phyloP scores from a whole-genome alignment of 23 tunicate species.

The Aplidium turbinatum region DNA sequence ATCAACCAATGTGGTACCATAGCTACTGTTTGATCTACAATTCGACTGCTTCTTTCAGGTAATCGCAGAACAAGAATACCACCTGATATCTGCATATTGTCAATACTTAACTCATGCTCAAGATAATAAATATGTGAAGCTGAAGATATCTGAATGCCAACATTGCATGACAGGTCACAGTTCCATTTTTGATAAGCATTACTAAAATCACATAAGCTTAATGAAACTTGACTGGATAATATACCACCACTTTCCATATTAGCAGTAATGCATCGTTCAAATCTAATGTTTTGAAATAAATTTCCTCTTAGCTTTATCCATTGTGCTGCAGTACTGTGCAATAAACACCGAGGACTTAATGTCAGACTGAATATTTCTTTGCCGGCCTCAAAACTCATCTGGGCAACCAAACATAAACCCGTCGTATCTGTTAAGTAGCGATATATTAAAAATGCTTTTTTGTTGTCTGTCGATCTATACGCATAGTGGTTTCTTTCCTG shows the following conservation, averaged over 20 bases:
- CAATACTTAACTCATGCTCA: constrained; percentile 5
- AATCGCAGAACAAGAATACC: constrained; percentile 21
- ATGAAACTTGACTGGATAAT: neutral
- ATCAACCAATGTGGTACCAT: constrained; percentile 29
- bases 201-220: constrained; percentile 24
- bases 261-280: constrained; percentile 23
- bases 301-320: constrained; percentile 26
- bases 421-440: neutral
- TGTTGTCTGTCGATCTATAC: too few relatives aligned
- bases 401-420: neutral
- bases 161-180: constrained; percentile 17
- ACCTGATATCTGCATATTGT: neutral
- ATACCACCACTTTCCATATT: neutral
- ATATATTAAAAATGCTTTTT: neutral
- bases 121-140: neutral
- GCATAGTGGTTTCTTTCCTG: too few relatives aligned
- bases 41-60: neutral
- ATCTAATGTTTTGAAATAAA: constrained; percentile 19
- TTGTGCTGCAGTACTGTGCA: constrained; percentile 24
- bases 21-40: too few relatives aligned
- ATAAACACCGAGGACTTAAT: constrained; percentile 2
- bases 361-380: neutral
- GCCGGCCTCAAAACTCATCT: neutral
- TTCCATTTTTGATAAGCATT: constrained; percentile 28
- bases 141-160: neutral